Conservation (phyloP, 1,140 invertebrate genomes). For the Stenopsyche tienmushanensis region DNA sequence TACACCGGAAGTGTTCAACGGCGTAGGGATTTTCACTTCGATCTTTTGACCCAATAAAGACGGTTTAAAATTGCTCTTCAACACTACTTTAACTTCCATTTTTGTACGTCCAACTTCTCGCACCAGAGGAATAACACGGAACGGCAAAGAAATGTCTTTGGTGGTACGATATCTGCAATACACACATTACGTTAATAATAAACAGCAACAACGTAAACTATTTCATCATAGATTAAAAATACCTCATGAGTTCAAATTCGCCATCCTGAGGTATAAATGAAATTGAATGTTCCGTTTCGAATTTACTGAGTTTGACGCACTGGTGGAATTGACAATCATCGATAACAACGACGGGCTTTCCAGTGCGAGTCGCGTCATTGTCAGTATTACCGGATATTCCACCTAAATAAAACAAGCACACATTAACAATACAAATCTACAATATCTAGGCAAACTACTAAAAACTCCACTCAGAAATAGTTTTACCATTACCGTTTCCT, state of each 20-base stretch:
- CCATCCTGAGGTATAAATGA: constrained; percentile 99
- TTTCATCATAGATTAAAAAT: constrained; percentile 35
- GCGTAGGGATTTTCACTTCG: constrained; percentile 98
- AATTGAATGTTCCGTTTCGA: constrained; percentile 99
- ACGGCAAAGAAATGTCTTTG: constrained; percentile 99
- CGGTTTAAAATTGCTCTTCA: constrained; percentile 99
- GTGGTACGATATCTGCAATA: constrained; percentile 90
- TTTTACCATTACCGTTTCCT: constrained; percentile 52
- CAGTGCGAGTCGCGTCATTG: constrained; percentile 80
- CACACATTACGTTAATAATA: background rate
- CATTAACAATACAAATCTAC: background rate
- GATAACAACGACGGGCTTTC: constrained; percentile 96
- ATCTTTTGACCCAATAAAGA: constrained; percentile 98
- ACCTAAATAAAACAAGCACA: constrained; percentile 42
- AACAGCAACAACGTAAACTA: constrained; percentile 3
- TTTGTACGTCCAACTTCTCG: constrained; percentile 97
- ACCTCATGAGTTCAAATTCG: constrained; percentile 99
- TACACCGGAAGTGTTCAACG: constrained; percentile 97
- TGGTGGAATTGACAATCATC: constrained; percentile 99
- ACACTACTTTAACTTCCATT: constrained; percentile 99
- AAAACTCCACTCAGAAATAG: constrained; percentile 21
- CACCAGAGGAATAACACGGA: constrained; percentile 98
- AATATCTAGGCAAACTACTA: constrained; percentile 7
- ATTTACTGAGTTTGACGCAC: constrained; percentile 99
- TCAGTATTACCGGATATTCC: constrained; percentile 72